Conservation (phyloP, 1,140 invertebrate genomes). For the Geopemphigus sp. region DNA sequence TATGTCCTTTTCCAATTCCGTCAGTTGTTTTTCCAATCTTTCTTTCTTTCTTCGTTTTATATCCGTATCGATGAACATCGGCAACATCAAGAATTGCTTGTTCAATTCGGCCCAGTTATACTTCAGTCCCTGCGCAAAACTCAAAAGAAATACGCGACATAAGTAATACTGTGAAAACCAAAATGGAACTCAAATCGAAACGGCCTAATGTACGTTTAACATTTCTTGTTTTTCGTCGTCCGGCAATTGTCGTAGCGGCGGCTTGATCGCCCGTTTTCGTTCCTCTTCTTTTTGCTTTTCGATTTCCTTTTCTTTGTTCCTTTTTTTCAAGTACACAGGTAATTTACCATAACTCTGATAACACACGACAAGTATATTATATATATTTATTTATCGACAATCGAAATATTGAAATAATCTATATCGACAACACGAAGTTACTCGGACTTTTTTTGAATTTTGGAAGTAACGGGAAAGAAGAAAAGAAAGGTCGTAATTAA, state of each 20-base stretch:
- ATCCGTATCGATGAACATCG: conserved; percentile 77
- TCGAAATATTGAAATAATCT: no score
- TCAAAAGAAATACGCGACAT: no score
- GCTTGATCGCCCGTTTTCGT: background rate
- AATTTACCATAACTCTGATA: background rate
- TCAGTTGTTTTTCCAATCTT: conserved; percentile 73
- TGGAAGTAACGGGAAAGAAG: no score
- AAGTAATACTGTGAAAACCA: no score
- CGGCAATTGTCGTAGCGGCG: background rate
- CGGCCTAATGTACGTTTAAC: background rate
- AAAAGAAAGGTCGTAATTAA: no score
- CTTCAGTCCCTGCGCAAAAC: conserved; percentile 73
- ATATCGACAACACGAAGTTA: no score
- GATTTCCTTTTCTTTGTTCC: conserved; percentile 55
- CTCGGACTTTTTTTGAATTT: no score
- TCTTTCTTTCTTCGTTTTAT: conserved; percentile 75
- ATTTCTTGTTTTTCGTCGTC: background rate
- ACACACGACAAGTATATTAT: no score
- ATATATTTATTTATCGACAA: no score
- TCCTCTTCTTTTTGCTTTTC: conserved; percentile 51
- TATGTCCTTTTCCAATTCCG: conserved; percentile 82
- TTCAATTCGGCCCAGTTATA: conserved; percentile 77
- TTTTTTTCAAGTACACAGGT: conserved; percentile 51
- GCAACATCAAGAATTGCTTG: conserved; percentile 72
- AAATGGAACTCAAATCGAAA: no score